Conservation (phyloP, 1,140 invertebrate genomes). For the Schlechtendalia chinensis region DNA sequence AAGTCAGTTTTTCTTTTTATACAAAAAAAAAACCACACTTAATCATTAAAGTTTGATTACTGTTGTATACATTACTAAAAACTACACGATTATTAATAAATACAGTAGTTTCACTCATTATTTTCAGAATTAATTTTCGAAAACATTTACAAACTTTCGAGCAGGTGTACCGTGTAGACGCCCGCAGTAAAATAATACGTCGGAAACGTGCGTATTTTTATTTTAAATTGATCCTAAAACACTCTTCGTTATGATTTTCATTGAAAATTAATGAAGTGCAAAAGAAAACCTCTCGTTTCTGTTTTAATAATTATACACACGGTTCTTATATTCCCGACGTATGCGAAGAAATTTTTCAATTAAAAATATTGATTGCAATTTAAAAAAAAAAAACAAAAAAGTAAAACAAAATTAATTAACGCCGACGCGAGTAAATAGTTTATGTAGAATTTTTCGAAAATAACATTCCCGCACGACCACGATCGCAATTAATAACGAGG, state of each 20-base stretch:
- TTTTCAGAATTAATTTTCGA: no score
- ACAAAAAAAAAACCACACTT: no score
- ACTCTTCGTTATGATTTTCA: conserved; percentile 1
- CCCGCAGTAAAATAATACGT: background rate
- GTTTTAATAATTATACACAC: background rate
- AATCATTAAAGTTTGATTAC: no score
- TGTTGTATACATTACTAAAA: no score
- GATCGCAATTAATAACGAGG: no score
- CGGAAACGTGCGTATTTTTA: background rate
- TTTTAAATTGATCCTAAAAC: background rate
- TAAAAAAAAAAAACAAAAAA: background rate
- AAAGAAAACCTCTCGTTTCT: conserved; percentile 1
- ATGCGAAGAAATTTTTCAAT: background rate
- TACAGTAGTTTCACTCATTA: no score
- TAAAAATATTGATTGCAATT: conserved; percentile 24
- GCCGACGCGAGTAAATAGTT: conserved; percentile 1
- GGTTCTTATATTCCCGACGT: conserved; percentile 9
- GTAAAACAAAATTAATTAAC: conserved; percentile 1
- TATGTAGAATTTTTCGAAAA: background rate
- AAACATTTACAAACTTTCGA: no score
- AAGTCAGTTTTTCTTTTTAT: background rate
- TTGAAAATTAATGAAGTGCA: conserved; percentile 4
- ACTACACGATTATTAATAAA: no score
- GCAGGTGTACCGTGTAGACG: no score
- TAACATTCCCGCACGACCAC: no score